phyloP scores from a whole-genome alignment of 2,113 vertebrate genomes.

The Poeciliopsis retropinna region DNA sequence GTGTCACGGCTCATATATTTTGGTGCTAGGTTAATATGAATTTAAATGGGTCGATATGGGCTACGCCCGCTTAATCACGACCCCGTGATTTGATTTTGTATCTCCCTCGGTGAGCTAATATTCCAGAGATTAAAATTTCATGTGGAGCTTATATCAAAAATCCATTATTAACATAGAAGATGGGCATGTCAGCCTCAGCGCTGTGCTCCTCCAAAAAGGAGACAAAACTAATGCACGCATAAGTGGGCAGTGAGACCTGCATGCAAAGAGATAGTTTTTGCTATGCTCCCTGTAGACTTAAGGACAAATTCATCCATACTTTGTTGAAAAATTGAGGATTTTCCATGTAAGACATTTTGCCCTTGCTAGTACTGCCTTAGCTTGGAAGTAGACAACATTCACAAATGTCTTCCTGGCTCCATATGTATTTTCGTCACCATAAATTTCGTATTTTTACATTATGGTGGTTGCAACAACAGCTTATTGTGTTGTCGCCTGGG shows the following conservation, averaged over 20 bases:
- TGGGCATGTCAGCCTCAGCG: slow-evolving; percentile 42
- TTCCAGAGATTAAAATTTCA: slow-evolving; percentile 81
- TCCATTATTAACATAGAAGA: slow-evolving; percentile 79
- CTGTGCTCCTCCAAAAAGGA: slow-evolving; percentile 43
- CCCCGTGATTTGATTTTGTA: slow-evolving; percentile 80
- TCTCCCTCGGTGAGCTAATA: slow-evolving; percentile 78
- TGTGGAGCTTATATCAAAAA: slow-evolving; percentile 79
- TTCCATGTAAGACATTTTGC: slow-evolving; percentile 52
- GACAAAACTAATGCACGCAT: slow-evolving; percentile 46
- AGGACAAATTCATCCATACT: slow-evolving; percentile 35
- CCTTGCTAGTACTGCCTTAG: slow-evolving; percentile 40
- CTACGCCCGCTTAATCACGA: slow-evolving; percentile 77
- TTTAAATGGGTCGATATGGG: slow-evolving; percentile 79
- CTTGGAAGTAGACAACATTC: slow-evolving; percentile 51
- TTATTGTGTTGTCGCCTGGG: slow-evolving; percentile 71
- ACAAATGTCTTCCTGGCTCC: slow-evolving; percentile 58
- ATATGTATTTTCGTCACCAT: slow-evolving; percentile 65
- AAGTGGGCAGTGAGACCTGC: slow-evolving; percentile 26
- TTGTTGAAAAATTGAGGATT: slow-evolving; percentile 49
- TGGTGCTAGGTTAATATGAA: slow-evolving; percentile 79
- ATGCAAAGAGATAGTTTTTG: slow-evolving; percentile 26
- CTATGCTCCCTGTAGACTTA: slow-evolving; percentile 13
- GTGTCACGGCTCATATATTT: slow-evolving; percentile 77
- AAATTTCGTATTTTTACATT: slow-evolving; percentile 73
- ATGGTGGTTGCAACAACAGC: slow-evolving; percentile 72